Evolutionary conservation across 2,113 vertebrate genomes (phyloP).

Genomic region (Leptobrachium leishanense): DNA sequence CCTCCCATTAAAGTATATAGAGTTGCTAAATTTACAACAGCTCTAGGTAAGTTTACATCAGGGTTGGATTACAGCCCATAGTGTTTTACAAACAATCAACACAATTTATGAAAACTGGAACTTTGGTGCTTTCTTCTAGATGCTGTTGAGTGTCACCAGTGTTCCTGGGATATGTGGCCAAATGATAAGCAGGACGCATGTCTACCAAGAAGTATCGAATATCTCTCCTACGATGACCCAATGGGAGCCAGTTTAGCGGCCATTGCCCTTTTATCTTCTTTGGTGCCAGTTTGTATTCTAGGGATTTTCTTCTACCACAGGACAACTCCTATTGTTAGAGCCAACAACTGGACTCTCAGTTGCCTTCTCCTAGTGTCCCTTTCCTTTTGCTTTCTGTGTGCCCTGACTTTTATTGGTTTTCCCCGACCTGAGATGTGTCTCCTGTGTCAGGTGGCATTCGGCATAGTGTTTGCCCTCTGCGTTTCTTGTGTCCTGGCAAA

Average conservation of each 20-base stretch:
- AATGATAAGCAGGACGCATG: constrained; percentile 25
- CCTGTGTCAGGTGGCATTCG: constrained; percentile 37
- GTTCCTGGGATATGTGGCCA: constrained; percentile 35
- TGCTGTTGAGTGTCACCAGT: constrained; percentile 21
- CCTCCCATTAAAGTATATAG: too few relatives aligned
- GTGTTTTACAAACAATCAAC: neutral
- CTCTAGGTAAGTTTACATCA: too few relatives aligned
- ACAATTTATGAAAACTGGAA: neutral
- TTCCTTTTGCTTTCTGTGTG: constrained; percentile 36
- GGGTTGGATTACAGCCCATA: too few relatives aligned
- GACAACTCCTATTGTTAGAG: constrained; percentile 17
- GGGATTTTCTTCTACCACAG: constrained; percentile 16
- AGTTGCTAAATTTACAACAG: too few relatives aligned
- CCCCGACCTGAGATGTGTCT: constrained; percentile 28
- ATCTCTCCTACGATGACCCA: constrained; percentile 17
- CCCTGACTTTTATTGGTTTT: constrained; percentile 31
- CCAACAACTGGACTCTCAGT: constrained; percentile 35
- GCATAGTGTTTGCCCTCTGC: constrained; percentile 29
- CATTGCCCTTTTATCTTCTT: neutral
- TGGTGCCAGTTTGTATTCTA: neutral
- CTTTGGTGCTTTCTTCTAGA: constrained; percentile 1
- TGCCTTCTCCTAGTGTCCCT: constrained; percentile 37
- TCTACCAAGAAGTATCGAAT: constrained; percentile 17
- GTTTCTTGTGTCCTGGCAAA: constrained; percentile 50
- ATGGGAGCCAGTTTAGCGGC: constrained; percentile 8